Conservation (phyloP, 64 coral and sea anemone genomes). For the Exaiptasia diaphana region DNA sequence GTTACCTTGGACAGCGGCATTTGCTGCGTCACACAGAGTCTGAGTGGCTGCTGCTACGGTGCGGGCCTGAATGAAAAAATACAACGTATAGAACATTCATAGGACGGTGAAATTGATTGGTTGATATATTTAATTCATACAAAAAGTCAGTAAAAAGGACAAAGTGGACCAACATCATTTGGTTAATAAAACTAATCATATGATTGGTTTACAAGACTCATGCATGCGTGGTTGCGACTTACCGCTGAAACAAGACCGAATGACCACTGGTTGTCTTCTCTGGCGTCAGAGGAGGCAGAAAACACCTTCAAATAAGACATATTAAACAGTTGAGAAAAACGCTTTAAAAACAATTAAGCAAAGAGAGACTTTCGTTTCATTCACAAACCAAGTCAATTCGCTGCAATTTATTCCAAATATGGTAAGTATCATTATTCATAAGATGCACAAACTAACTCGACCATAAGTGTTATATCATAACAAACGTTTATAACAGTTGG, state of each 20-base stretch:
- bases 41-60: constrained; percentile 89
- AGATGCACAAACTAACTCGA: too few species aligned
- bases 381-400: too few species aligned
- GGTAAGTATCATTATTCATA: too few species aligned
- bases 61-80: constrained; percentile 55
- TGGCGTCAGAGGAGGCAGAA: constrained; percentile 76
- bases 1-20: constrained; percentile 89
- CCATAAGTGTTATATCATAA: too few species aligned
- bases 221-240: constrained; percentile 72
- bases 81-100: background rate
- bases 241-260: constrained; percentile 97
- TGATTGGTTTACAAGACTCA: background rate
- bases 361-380: too few species aligned
- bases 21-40: constrained; percentile 90
- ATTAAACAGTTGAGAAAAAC: background rate
- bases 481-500: too few species aligned
- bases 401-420: too few species aligned
- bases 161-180: background rate
- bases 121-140: background rate
- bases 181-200: background rate
- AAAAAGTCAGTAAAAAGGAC: background rate
- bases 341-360: background rate
- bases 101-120: background rate
- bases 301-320: constrained; percentile 67
- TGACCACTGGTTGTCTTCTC: constrained; percentile 94